These are phyloP conservation scores for Atta cephalotes DNA, from an alignment of 1,140 invertebrate genomes.

Conservation along the genomic window DNA sequence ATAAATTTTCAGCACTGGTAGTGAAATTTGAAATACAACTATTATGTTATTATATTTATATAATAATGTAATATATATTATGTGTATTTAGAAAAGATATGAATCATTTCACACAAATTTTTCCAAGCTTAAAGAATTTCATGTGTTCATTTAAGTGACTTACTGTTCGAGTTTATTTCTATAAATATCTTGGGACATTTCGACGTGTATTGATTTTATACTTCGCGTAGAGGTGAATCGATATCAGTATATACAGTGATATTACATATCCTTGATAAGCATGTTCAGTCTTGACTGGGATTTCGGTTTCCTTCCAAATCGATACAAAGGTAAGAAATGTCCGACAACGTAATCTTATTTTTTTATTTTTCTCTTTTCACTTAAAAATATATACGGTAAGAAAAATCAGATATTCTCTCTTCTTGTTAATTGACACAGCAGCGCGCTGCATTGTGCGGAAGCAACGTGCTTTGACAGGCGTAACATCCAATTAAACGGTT, in stretches of 20 bases:
- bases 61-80: background rate
- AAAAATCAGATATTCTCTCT: conserved; percentile 23
- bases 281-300: conserved; percentile 69
- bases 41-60: no score
- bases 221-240: background rate
- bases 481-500: conserved; percentile 74
- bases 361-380: background rate
- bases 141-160: background rate
- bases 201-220: background rate
- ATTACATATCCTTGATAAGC: background rate
- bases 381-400: background rate
- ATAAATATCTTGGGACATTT: background rate
- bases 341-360: background rate
- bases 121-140: background rate
- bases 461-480: conserved; percentile 53
- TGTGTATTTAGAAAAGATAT: background rate
- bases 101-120: background rate
- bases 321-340: conserved; percentile 53
- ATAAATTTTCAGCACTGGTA: no score
- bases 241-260: conserved; percentile 21
- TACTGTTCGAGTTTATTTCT: background rate
- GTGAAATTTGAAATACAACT: no score
- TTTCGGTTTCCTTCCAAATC: conserved; percentile 36
- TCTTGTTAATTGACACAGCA: conserved; percentile 55
- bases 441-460: conserved; percentile 27